Percentiles rank a stretch among this genome's conserved stretches.
phyloP scores from a whole-genome alignment of 2,888 invertebrate species.

The Willowsia nigromaculata region DNA sequence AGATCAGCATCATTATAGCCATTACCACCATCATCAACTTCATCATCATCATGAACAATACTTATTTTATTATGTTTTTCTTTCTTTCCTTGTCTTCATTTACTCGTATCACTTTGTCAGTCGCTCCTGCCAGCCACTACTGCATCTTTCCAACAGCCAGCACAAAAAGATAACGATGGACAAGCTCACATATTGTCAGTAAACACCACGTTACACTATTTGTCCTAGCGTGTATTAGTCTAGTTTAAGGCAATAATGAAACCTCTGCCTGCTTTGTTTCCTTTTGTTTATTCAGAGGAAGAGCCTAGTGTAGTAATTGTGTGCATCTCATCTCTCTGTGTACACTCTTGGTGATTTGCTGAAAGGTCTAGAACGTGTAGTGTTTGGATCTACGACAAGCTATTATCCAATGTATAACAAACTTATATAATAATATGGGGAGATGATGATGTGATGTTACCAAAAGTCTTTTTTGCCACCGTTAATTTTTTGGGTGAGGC shows the following conservation, averaged over 20 bases:
- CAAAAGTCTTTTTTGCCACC: conserved; percentile 35
- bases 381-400: background rate
- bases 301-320: conserved; percentile 39
- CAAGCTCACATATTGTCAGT: conserved; percentile 20
- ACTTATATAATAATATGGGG: background rate
- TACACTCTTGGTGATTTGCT: conserved; percentile 10
- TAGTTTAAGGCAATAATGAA: conserved; percentile 45
- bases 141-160: background rate
- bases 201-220: background rate
- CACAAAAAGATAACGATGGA: conserved; percentile 37
- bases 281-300: conserved; percentile 41
- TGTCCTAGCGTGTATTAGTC: conserved; percentile 14
- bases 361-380: background rate
- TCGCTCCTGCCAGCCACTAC: background rate
- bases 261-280: conserved; percentile 5
- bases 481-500: conserved; percentile 65
- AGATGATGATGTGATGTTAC: conserved; percentile 18
- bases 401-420: background rate
- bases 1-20: conserved; percentile 33
- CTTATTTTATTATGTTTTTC: conserved; percentile 40
- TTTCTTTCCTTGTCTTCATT: conserved; percentile 41
- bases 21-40: conserved; percentile 41
- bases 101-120: conserved; percentile 15
- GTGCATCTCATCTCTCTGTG: conserved; percentile 25
- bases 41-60: conserved; percentile 40